These are phyloP conservation scores for Hemicordylus capensis DNA, from an alignment of 2,113 vertebrate genomes.

Conservation along the genomic window DNA sequence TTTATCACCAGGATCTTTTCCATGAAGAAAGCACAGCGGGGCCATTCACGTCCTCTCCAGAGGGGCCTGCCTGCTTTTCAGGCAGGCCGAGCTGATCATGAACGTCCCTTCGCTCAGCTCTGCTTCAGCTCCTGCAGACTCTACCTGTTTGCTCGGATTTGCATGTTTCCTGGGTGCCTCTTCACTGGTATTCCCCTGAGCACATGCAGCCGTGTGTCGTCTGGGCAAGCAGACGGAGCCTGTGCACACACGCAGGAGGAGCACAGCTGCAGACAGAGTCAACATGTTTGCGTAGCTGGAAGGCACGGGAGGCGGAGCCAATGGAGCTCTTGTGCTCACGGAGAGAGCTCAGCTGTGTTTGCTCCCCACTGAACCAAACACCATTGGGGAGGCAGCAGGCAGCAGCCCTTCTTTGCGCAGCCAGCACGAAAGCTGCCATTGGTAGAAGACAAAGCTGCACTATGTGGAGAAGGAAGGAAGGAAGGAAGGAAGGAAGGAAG, in stretches of 20 bases:
- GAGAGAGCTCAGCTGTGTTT: not conserved
- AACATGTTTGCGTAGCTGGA: not conserved
- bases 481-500: not conserved
- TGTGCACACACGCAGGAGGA: not conserved
- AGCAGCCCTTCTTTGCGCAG: not conserved
- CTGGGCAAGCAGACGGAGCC: not conserved
- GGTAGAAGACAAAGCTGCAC: not conserved
- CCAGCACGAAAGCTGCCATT: not conserved
- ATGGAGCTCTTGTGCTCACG: not conserved
- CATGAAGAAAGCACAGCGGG: not conserved
- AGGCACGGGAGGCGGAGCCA: not conserved
- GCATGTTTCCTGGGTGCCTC: not conserved
- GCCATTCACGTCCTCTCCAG: not conserved
- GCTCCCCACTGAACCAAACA: not conserved
- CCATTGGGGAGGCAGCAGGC: not conserved
- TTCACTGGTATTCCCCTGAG: not conserved
- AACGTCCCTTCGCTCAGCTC: fast-evolving
- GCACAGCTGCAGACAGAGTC: not conserved
- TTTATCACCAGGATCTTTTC: constrained; percentile 48
- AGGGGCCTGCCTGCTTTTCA: constrained; percentile 14
- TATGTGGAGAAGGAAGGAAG: not conserved
- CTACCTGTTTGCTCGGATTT: fast-evolving
- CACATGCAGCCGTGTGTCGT: not conserved
- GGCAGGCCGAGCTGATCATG: not conserved
- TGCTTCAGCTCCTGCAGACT: fast-evolving